Conservation (phyloP, 2,797 vertebrate species). For the Liparis tanakae region DNA sequence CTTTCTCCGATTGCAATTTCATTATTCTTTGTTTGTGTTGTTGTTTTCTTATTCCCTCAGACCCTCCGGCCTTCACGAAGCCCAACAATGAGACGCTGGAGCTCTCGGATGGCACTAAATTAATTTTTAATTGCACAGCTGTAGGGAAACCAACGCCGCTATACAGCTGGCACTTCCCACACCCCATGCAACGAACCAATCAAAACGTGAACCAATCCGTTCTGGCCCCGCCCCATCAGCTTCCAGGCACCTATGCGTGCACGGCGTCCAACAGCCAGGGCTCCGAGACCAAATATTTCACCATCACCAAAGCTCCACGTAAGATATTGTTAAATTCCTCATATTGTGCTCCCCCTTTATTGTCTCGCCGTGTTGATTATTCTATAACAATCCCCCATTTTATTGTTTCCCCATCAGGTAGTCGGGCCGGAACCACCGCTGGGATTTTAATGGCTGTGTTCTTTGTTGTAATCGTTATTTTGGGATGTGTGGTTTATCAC, state of each 20-base stretch:
- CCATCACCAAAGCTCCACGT: constrained; percentile 51
- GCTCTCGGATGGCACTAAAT: neutral
- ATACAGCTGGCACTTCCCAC: constrained; percentile 62
- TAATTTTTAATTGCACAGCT: constrained; percentile 65
- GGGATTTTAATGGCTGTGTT: constrained; percentile 60
- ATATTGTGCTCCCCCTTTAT: neutral
- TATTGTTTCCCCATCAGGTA: constrained; percentile 55
- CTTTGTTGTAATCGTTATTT: constrained; percentile 37
- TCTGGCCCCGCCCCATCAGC: constrained; percentile 1
- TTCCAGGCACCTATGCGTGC: constrained; percentile 71
- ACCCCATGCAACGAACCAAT: accelerated
- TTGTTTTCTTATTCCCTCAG: constrained; percentile 45
- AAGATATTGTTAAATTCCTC: constrained; percentile 37
- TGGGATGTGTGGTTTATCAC: constrained; percentile 44
- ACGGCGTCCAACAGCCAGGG: constrained; percentile 53
- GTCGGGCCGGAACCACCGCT: constrained; percentile 53
- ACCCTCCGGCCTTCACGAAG: constrained; percentile 51
- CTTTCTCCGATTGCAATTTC: neutral
- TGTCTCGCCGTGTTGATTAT: constrained; percentile 13
- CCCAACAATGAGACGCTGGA: constrained; percentile 44
- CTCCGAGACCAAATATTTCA: constrained; percentile 57
- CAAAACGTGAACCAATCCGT: neutral
- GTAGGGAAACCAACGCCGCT: constrained; percentile 63
- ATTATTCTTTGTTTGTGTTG: neutral
- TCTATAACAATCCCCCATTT: constrained; percentile 29